phyloP scores from a whole-genome alignment of 2,888 invertebrate species.

The Rhagium mordax region DNA sequence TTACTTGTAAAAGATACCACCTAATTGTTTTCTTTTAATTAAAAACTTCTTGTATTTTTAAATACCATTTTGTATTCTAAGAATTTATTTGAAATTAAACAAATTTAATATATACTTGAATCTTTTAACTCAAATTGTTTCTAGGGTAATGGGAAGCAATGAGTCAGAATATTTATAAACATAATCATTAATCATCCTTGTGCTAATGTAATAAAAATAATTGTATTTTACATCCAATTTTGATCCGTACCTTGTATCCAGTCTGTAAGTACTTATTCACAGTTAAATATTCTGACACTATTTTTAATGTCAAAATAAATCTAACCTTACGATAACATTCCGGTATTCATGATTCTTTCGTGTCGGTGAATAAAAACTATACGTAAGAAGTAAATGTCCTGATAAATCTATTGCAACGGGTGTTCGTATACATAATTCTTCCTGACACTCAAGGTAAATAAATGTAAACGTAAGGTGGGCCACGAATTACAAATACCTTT shows the following conservation, averaged over 20 bases:
- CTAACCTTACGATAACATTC: background rate
- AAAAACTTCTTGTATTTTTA: too few species aligned
- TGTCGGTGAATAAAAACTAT: background rate
- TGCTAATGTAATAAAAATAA: too few species aligned
- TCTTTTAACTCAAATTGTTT: too few species aligned
- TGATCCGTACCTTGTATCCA: background rate
- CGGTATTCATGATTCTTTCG: background rate
- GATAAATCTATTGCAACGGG: background rate
- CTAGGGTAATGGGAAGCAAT: too few species aligned
- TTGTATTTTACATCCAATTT: too few species aligned
- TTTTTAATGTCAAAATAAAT: background rate
- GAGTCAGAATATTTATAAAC: too few species aligned
- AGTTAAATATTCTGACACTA: background rate
- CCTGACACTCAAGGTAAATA: background rate
- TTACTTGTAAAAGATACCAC: too few species aligned
- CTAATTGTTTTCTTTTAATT: too few species aligned
- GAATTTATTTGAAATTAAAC: too few species aligned
- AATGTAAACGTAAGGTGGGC: background rate
- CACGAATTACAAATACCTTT: background rate
- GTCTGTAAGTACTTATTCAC: background rate
- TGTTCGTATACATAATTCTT: background rate
- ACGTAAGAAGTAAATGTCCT: background rate
- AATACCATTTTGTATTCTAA: too few species aligned
- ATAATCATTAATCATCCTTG: too few species aligned
- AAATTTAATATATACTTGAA: too few species aligned